A percentile compares a stretch with the other conserved stretches of the same genome.
Conservation (phyloP, 2,113 vertebrate genomes). For the Toxotes chatareus region DNA sequence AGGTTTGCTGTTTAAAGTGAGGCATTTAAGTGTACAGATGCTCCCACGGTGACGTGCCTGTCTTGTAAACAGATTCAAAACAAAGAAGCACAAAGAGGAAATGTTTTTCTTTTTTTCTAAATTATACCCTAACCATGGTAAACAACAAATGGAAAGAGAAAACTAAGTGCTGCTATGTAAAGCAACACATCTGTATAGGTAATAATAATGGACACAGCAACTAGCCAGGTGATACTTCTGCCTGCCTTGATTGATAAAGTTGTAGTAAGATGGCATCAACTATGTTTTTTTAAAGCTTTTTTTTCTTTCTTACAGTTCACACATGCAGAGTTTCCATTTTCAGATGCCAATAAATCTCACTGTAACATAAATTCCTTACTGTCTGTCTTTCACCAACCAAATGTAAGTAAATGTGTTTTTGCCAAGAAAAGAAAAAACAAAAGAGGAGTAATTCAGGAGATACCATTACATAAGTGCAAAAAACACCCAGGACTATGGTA, state of each 20-base stretch:
- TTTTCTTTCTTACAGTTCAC: too few species aligned
- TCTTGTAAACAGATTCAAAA: constrained; percentile 36
- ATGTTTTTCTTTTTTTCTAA: not conserved
- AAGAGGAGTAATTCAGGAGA: constrained; percentile 20
- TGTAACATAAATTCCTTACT: not conserved
- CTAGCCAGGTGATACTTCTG: not conserved
- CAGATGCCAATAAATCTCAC: not conserved
- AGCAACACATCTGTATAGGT: not conserved
- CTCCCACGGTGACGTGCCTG: constrained; percentile 2
- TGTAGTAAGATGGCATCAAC: not conserved
- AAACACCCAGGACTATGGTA: constrained; percentile 64
- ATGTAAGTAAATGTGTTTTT: constrained; percentile 28
- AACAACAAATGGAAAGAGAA: not conserved
- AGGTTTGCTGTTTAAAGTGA: constrained; percentile 37
- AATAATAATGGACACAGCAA: not conserved
- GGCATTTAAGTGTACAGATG: not conserved
- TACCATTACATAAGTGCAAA: constrained; percentile 72
- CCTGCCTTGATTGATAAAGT: not conserved
- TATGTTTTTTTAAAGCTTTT: not conserved
- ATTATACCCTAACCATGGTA: not conserved
- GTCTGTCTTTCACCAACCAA: not conserved
- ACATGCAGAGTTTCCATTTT: not conserved
- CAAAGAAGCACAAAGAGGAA: constrained; percentile 4
- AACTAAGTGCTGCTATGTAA: not conserved
- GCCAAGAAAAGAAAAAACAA: not conserved